phyloP scores from a whole-genome alignment of 2,113 vertebrate genomes.

The Trachemys scripta region DNA sequence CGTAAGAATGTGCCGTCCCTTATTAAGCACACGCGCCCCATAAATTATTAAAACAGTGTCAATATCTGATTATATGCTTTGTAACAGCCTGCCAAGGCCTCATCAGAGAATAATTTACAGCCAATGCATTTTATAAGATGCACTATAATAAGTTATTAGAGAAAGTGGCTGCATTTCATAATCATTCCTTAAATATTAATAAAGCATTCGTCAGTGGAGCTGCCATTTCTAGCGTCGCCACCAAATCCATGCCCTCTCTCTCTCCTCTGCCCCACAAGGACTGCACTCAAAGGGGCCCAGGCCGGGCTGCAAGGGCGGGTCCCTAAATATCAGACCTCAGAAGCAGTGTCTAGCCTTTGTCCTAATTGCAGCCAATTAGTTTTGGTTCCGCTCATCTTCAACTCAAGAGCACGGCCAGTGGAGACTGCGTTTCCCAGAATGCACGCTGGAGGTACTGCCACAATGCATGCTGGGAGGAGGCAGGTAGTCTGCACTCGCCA shows the following conservation, averaged over 20 bases:
- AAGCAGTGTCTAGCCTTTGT: neutral
- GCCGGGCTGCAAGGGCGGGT: too few species aligned
- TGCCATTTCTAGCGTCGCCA: neutral
- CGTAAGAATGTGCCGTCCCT: neutral
- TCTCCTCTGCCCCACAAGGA: neutral
- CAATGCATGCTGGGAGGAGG: neutral
- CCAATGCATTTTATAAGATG: neutral
- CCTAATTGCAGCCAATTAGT: neutral
- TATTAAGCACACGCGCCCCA: neutral
- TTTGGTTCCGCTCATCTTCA: neutral
- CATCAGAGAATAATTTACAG: neutral
- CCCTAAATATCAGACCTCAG: too few species aligned
- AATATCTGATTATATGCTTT: neutral
- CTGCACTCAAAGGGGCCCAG: neutral
- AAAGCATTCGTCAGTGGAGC: neutral
- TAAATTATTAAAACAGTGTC: slow-evolving; percentile 8
- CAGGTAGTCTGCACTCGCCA: neutral
- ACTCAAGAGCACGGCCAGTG: neutral
- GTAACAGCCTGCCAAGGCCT: neutral
- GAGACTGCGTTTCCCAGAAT: neutral
- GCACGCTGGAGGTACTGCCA: too few species aligned
- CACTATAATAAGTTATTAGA: slow-evolving; percentile 13
- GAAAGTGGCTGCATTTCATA: neutral
- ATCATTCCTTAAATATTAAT: neutral
- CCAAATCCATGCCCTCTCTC: neutral